Base-by-base conservation (phyloP, 1,140 invertebrate genomes). In the Drosophila neocordata region DNA sequence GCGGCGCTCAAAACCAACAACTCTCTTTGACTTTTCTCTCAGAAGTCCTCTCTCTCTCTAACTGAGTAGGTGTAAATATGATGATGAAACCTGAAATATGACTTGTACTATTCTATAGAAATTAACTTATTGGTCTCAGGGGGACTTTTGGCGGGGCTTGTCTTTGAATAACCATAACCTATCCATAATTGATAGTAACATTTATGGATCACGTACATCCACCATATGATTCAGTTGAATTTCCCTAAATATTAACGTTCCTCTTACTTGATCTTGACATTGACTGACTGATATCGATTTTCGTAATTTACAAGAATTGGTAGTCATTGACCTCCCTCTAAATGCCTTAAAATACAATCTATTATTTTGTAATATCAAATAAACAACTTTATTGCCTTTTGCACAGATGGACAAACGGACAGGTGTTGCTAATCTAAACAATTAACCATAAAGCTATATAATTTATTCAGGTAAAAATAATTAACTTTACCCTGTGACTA, bases 371-470 rank as follows among this genome's bases (percentile, higher is more conserved):
- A 20, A 11, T 18, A 74, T 12, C 64, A 74, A 74, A 74, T 74
- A 67, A 73, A 74, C 55, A 66, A 37, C 34, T 31, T 27, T 24
- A 41, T n/a, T 27, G 38, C n/a, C n/a, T n/a, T n/a, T n/a, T n/a
- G n/a, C n/a, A n/a, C n/a, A n/a, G n/a, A n/a, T n/a, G n/a, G n/a
- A n/a, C n/a, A n/a, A n/a, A n/a, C n/a, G n/a, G 67, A 58, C 57
- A 67, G 41, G 64, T 63, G 57, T 9, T 22, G 24, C 73, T 75
- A 75, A 75, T 75, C 72, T 69, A 63, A 63, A 58, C 73, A 20
- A 75, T 65, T 58, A 65, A 24, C 56, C 78, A 78, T 82, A 82
- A 82, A 77, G 63, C 44, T 31, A 65, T 73, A 53, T 63, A 66
- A 61, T 77, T 77, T 73, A 77, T 81, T 80, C 62, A 77, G 35